Evolutionary conservation across 1,140 invertebrate genomes (phyloP).

Genomic region (Anastatus disparis): DNA sequence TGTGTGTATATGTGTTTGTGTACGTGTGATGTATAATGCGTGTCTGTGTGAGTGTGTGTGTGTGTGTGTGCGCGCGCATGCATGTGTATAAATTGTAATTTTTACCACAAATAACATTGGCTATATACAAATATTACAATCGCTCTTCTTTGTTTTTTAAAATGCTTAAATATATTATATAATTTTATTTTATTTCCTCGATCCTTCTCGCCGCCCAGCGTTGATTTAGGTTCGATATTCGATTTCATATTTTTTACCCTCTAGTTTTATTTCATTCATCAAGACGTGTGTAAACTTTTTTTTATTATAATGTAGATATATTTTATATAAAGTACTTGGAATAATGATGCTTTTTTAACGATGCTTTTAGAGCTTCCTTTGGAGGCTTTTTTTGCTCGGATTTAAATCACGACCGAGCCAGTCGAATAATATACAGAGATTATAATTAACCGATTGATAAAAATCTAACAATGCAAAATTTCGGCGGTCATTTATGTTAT

Average conservation of each 20-base stretch:
- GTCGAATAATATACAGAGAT: conserved; percentile 15
- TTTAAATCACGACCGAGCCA: not conserved
- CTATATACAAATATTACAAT: conserved; percentile 61
- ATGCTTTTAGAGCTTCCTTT: conserved; percentile 1
- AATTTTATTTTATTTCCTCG: conserved; percentile 6
- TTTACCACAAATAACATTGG: conserved; percentile 58
- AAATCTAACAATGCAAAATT: conserved; percentile 24
- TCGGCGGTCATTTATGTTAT: too few relatives aligned
- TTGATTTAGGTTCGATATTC: conserved; percentile 30
- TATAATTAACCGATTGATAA: too few relatives aligned
- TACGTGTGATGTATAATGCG: conserved; percentile 5
- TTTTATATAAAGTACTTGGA: conserved; percentile 28
- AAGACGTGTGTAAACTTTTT: not conserved
- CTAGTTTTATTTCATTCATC: not conserved
- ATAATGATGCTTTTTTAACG: conserved; percentile 14
- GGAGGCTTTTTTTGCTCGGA: not conserved
- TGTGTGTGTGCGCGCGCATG: not conserved
- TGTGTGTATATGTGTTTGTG: conserved; percentile 9
- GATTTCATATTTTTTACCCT: not conserved
- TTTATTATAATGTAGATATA: conserved; percentile 16
- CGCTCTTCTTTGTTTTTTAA: conserved; percentile 40
- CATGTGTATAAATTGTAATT: conserved; percentile 47
- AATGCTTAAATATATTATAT: conserved; percentile 32
- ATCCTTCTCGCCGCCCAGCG: conserved; percentile 21
- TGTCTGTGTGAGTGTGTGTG: not conserved